phyloP scores from a whole-genome alignment of 2,113 vertebrate species.

The Gymnorhina tibicen region DNA sequence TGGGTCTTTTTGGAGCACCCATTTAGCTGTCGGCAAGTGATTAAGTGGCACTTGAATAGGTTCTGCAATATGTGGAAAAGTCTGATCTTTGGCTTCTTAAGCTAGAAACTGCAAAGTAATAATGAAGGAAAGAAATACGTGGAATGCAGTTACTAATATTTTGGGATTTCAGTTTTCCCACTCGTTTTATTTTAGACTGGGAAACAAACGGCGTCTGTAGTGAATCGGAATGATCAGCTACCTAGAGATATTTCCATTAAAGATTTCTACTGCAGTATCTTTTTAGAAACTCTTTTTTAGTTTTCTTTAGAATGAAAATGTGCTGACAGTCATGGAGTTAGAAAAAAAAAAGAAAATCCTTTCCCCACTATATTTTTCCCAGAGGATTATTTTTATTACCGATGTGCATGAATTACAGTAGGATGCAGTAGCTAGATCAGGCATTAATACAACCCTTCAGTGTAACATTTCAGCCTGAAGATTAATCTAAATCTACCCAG shows the following conservation, averaged over 20 bases:
- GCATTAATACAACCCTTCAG: constrained; percentile 19
- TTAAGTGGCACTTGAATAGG: constrained; percentile 36
- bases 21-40: constrained; percentile 40
- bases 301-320: constrained; percentile 14
- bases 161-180: neutral
- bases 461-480: neutral
- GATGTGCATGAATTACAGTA: constrained; percentile 18
- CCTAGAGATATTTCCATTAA: neutral
- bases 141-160: neutral
- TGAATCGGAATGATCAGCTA: neutral
- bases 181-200: neutral
- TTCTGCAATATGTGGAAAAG: constrained; percentile 9
- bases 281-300: neutral
- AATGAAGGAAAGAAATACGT: neutral
- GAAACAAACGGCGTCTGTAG: neutral
- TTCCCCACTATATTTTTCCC: constrained; percentile 15
- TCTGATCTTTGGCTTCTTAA: constrained; percentile 42
- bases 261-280: neutral
- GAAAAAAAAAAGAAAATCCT: neutral
- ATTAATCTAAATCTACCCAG: constrained; percentile 53
- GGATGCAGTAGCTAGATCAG: constrained; percentile 21
- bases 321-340: neutral
- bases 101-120: neutral
- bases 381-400: constrained; percentile 51
- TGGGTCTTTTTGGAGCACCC: constrained; percentile 18